Evolutionary conservation across 2,888 invertebrate species (phyloP).

Genomic region (Julus scandinavius): DNA sequence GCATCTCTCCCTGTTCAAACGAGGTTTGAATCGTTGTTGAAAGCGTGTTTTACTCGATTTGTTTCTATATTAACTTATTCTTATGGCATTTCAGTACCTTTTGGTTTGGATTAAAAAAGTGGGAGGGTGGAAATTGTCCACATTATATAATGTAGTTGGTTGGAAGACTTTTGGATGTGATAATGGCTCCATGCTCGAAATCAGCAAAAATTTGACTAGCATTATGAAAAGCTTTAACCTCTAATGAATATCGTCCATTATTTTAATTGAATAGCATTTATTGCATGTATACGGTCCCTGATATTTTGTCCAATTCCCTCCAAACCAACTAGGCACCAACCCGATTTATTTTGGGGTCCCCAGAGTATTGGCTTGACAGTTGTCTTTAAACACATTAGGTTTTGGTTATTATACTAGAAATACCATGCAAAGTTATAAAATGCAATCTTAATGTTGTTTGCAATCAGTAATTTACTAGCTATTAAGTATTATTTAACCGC

Average conservation of each 20-base stretch:
- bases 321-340: too few species aligned
- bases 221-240: neutral
- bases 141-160: neutral
- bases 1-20: neutral
- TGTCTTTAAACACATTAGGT: too few species aligned
- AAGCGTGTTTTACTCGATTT: neutral
- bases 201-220: neutral
- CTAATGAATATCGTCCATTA: neutral
- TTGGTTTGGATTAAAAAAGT: neutral
- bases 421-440: neutral
- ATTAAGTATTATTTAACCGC: too few species aligned
- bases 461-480: neutral
- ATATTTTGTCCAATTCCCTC: too few species aligned
- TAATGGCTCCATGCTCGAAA: neutral
- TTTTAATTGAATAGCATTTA: too few species aligned
- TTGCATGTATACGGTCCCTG: too few species aligned
- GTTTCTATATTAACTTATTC: neutral
- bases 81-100: neutral
- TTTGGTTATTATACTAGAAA: too few species aligned
- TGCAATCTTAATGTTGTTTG: neutral
- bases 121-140: neutral
- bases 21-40: neutral
- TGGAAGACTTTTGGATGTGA: neutral
- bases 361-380: too few species aligned
- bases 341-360: too few species aligned